These are phyloP conservation scores for Syrphus vitripennis DNA, from an alignment of 2,888 invertebrate species.

Conservation along the genomic window DNA sequence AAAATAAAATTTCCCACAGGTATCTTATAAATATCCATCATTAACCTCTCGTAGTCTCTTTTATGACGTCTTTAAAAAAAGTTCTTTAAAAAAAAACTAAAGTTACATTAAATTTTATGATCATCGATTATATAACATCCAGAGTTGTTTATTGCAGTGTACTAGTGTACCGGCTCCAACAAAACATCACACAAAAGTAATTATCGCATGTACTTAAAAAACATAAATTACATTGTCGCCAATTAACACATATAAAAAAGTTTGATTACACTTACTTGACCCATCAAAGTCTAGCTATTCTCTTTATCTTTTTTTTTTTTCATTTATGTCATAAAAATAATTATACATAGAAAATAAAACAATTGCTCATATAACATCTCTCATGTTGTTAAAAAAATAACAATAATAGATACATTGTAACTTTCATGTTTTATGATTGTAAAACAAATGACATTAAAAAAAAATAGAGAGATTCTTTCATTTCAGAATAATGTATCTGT, in stretches of 20 bases:
- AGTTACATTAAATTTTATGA: constrained; percentile 35
- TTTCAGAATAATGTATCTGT: constrained; percentile 31
- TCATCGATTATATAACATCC: constrained; percentile 42
- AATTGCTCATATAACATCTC: constrained; percentile 3
- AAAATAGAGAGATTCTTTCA: not conserved
- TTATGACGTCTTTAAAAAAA: constrained; percentile 16
- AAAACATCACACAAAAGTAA: constrained; percentile 11
- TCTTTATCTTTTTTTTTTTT: not conserved
- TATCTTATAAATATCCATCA: not conserved
- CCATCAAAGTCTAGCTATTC: constrained; percentile 23
- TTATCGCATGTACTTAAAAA: constrained; percentile 35
- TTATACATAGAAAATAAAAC: constrained; percentile 3
- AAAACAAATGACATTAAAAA: not conserved
- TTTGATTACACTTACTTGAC: constrained; percentile 18
- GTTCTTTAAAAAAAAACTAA: not conserved
- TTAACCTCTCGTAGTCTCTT: not conserved
- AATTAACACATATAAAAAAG: constrained; percentile 37
- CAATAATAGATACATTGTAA: constrained; percentile 38
- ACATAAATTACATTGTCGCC: constrained; percentile 45
- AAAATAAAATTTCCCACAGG: not conserved
- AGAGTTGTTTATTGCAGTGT: constrained; percentile 31
- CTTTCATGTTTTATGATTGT: constrained; percentile 18
- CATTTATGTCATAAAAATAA: constrained; percentile 21
- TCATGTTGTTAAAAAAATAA: constrained; percentile 14
- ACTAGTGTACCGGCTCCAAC: not conserved